Evolutionary conservation across 2,113 vertebrate species (phyloP).

Genomic region (Charina bottae): DNA sequence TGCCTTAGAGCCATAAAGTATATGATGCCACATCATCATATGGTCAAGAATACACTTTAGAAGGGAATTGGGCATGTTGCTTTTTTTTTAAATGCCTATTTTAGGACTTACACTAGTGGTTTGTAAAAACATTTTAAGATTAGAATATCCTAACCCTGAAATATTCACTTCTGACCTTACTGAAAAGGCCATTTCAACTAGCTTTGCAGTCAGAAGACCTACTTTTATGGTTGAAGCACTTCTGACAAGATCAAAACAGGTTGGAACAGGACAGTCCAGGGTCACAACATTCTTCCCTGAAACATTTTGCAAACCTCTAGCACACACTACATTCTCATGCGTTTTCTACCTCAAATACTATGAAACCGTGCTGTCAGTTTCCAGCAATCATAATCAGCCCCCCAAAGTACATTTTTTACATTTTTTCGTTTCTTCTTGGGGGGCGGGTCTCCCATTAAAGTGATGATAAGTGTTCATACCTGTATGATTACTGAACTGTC

Average conservation of each 20-base stretch:
- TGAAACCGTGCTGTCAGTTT: background rate
- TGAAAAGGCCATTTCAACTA: background rate
- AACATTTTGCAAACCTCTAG: background rate
- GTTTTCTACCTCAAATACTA: background rate
- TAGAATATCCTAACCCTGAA: background rate
- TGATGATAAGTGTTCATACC: constrained; percentile 58
- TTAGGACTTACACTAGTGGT: background rate
- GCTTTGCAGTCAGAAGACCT: background rate
- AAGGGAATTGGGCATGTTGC: background rate
- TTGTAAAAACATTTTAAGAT: background rate
- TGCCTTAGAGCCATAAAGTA: background rate
- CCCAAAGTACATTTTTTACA: background rate
- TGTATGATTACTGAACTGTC: constrained; percentile 75
- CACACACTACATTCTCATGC: background rate
- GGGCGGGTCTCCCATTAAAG: background rate
- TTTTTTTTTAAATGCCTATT: background rate
- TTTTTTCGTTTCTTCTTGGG: background rate
- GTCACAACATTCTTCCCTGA: background rate
- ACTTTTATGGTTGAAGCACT: background rate
- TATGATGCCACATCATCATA: background rate
- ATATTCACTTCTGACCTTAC: background rate
- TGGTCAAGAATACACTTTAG: background rate
- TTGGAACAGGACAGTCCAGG: background rate
- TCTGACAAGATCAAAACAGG: background rate
- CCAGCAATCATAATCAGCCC: background rate